These are phyloP conservation scores for Cryptoblepharus egeriae DNA, from an alignment of 2,797 vertebrate species.

Conservation along the genomic window DNA sequence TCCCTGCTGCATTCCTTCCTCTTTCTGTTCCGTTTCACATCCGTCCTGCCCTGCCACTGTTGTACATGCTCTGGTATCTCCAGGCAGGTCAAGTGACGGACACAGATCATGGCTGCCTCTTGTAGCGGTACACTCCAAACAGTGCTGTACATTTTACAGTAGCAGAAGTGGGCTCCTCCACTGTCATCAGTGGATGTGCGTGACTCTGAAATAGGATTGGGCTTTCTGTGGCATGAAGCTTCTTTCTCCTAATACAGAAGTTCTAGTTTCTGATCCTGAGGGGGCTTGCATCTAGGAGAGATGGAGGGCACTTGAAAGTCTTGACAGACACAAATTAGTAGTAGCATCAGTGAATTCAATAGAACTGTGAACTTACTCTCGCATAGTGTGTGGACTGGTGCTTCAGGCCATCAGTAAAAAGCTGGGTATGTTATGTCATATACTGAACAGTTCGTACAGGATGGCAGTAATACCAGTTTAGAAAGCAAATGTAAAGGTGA, in stretches of 20 bases:
- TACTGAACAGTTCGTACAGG: fast-evolving
- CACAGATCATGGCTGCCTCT: too few relatives aligned
- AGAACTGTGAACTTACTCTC: not conserved
- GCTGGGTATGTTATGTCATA: not conserved
- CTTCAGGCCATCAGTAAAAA: not conserved
- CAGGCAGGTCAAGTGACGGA: too few relatives aligned
- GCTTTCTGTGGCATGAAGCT: not conserved
- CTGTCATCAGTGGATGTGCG: too few relatives aligned
- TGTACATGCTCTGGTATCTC: too few relatives aligned
- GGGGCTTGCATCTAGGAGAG: not conserved
- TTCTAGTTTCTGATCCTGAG: constrained; percentile 23
- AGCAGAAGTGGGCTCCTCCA: too few relatives aligned
- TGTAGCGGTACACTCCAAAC: too few relatives aligned
- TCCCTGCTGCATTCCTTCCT: too few relatives aligned
- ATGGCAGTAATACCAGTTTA: not conserved
- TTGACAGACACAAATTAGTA: not conserved
- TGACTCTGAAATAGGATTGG: too few relatives aligned
- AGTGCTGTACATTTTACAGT: too few relatives aligned
- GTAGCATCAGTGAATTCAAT: not conserved
- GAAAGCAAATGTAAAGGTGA: not conserved
- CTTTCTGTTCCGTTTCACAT: too few relatives aligned
- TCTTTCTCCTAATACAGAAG: not conserved
- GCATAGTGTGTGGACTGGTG: not conserved
- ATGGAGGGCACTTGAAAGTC: not conserved
- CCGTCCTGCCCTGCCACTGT: too few relatives aligned